Conservation (phyloP, 2,797 vertebrate genomes). For the Anabas testudineus region DNA sequence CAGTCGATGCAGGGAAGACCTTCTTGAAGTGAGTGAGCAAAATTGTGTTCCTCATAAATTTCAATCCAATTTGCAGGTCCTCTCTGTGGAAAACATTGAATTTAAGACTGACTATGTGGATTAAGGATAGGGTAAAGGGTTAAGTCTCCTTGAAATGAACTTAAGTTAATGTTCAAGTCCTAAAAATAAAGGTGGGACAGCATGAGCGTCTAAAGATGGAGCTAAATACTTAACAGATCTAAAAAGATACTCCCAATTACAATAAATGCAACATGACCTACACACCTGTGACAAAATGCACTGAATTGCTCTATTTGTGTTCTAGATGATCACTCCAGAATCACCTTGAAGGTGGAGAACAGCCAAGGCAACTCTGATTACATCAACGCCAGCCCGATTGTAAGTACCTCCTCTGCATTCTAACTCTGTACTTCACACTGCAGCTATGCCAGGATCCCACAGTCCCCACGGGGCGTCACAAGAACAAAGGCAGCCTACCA, state of each 20-base stretch:
- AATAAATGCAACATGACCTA: neutral
- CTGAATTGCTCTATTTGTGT: conserved; percentile 46
- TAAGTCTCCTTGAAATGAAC: too few relatives aligned
- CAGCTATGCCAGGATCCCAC: conserved; percentile 29
- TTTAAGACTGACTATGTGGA: too few relatives aligned
- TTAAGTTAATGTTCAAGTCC: too few relatives aligned
- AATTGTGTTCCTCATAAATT: neutral
- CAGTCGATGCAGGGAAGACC: neutral
- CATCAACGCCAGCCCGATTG: conserved; percentile 98
- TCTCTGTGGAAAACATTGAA: too few relatives aligned
- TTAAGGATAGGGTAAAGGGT: too few relatives aligned
- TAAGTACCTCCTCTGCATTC: conserved; percentile 83
- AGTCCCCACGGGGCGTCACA: conserved; percentile 41
- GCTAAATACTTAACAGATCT: neutral
- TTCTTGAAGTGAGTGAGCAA: neutral
- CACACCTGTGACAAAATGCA: conserved; percentile 1
- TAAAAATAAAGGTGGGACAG: neutral
- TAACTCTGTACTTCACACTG: conserved; percentile 16
- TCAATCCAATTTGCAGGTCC: neutral
- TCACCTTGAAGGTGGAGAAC: conserved; percentile 91
- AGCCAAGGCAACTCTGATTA: conserved; percentile 93
- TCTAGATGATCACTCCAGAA: conserved; percentile 95
- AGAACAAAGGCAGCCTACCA: conserved; percentile 58
- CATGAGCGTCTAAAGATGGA: neutral
- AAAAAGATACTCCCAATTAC: too few relatives aligned